Evolutionary conservation across 1,140 invertebrate genomes (phyloP).

Genomic region (Dendrolimus punctatus): DNA sequence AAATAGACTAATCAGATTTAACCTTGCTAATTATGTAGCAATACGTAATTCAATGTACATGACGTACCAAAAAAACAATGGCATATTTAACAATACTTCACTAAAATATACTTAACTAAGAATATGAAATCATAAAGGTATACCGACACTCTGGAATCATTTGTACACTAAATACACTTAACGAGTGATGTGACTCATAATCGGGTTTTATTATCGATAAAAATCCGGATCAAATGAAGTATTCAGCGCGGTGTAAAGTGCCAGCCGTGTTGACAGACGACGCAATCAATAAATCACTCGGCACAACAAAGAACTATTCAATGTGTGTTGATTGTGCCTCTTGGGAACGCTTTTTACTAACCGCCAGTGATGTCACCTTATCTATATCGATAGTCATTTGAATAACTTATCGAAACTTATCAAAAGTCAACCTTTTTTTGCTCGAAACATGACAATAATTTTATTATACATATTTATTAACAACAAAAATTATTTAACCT

Average conservation of each 20-base stretch:
- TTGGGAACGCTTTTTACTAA: constrained; percentile 60
- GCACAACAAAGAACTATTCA: constrained; percentile 61
- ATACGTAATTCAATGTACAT: too few relatives aligned
- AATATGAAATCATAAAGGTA: constrained; percentile 21
- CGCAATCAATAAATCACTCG: constrained; percentile 69
- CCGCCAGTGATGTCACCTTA: constrained; percentile 33
- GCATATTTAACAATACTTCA: too few relatives aligned
- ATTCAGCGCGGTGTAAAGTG: constrained; percentile 58
- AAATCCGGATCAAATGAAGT: constrained; percentile 71
- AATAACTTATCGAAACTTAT: background rate
- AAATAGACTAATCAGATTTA: too few relatives aligned
- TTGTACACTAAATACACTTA: constrained; percentile 67
- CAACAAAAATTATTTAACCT: too few relatives aligned
- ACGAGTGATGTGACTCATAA: constrained; percentile 65
- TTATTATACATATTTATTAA: too few relatives aligned
- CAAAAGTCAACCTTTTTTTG: background rate
- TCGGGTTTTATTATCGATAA: constrained; percentile 64
- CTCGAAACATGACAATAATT: background rate
- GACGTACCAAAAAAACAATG: too few relatives aligned
- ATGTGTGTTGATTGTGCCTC: constrained; percentile 69
- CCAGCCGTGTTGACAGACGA: constrained; percentile 65
- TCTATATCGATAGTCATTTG: constrained; percentile 25
- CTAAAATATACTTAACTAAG: too few relatives aligned
- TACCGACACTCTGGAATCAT: constrained; percentile 38
- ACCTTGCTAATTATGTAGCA: too few relatives aligned